phyloP scores from a whole-genome alignment of 2,113 vertebrate genomes.

The Maccullochella peelii region DNA sequence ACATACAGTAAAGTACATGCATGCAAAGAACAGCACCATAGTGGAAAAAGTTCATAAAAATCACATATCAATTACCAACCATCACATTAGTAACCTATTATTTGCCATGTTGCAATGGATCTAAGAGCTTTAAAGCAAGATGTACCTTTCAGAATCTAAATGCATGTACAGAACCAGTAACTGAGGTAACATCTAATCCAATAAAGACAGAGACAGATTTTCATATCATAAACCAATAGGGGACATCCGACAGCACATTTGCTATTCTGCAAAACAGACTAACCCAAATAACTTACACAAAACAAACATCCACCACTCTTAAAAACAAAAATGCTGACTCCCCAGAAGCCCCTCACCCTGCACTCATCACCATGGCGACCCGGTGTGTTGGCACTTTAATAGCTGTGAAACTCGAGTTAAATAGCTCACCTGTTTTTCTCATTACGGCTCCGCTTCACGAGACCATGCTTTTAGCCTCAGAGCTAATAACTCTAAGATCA shows the following conservation, averaged over 20 bases:
- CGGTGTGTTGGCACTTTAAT: constrained; percentile 69
- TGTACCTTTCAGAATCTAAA: neutral
- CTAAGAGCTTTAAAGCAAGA: neutral
- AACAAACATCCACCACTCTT: constrained; percentile 14
- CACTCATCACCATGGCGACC: constrained; percentile 51
- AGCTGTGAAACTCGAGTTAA: constrained; percentile 75
- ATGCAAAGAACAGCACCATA: neutral
- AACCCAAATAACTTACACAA: neutral
- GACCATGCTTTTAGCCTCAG: constrained; percentile 45
- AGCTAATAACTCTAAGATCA: constrained; percentile 68
- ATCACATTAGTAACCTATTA: neutral
- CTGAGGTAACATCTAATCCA: neutral
- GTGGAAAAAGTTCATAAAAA: neutral
- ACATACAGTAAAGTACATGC: neutral
- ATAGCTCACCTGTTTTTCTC: constrained; percentile 80
- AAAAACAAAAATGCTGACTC: constrained; percentile 34
- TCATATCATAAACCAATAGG: no score
- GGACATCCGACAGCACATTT: neutral
- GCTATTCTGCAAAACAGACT: neutral
- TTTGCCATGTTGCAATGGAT: neutral
- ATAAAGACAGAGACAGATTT: neutral
- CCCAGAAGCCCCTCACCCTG: constrained; percentile 1
- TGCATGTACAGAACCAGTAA: neutral
- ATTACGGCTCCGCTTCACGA: constrained; percentile 66
- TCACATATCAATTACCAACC: neutral